These are phyloP conservation scores for Arizona elegans DNA, from an alignment of 2,113 vertebrate genomes.

Conservation along the genomic window DNA sequence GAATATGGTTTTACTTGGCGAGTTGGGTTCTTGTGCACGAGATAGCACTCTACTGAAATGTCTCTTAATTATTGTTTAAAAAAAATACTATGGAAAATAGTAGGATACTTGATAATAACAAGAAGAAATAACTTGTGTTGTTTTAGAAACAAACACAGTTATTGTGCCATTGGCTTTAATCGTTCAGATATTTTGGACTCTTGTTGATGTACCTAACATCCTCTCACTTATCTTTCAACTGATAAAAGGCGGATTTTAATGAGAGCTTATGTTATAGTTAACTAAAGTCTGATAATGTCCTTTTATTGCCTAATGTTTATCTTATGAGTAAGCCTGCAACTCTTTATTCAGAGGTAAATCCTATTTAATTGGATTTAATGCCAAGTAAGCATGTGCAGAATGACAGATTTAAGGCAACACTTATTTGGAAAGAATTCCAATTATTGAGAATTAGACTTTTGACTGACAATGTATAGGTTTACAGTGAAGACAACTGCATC, in stretches of 20 bases:
- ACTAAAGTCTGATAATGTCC: too few relatives aligned
- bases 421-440: background rate
- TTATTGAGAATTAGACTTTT: background rate
- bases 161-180: background rate
- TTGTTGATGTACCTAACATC: too few relatives aligned
- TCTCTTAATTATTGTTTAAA: background rate
- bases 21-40: background rate
- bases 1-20: too few relatives aligned
- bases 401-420: background rate
- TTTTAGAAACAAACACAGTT: background rate
- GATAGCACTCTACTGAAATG: background rate
- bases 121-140: background rate
- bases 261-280: too few relatives aligned
- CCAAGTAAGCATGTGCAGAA: background rate
- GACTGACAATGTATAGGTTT: background rate
- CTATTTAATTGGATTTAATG: background rate
- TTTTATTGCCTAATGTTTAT: too few relatives aligned
- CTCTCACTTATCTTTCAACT: too few relatives aligned
- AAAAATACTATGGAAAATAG: too few relatives aligned
- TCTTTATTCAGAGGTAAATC: background rate
- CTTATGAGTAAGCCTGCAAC: too few relatives aligned
- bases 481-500: background rate
- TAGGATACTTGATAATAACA: background rate
- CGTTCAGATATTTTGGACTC: background rate
- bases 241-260: too few relatives aligned